A percentile compares a stretch with the other conserved stretches of the same genome.
Conservation (phyloP, 2,113 vertebrate genomes). For the Pangasianodon hypophthalmus region DNA sequence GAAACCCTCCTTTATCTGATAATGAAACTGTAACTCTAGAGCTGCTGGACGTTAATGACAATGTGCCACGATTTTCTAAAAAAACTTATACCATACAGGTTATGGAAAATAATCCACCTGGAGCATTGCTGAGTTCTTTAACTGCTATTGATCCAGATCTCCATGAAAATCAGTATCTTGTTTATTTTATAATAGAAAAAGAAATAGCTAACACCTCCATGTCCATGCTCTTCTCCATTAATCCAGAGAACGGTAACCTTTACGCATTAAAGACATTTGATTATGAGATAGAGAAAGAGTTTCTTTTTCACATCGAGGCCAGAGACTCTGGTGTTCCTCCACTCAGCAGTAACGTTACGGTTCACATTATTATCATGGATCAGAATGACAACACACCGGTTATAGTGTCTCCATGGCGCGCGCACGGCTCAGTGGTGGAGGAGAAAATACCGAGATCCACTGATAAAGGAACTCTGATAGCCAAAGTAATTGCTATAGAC, state of each 20-base stretch:
- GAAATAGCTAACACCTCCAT: background rate
- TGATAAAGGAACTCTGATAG: conserved; percentile 47
- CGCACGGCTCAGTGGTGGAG: conserved; percentile 68
- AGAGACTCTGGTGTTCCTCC: conserved; percentile 55
- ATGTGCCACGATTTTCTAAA: background rate
- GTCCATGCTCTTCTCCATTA: conserved; percentile 1
- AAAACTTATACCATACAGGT: background rate
- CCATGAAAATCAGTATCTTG: background rate
- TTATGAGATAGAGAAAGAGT: conserved; percentile 56
- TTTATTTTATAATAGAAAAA: conserved; percentile 23
- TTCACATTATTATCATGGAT: conserved; percentile 74
- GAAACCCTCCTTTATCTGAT: conserved; percentile 5
- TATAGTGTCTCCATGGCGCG: conserved; percentile 69
- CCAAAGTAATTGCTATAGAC: conserved; percentile 64
- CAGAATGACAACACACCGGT: conserved; percentile 74
- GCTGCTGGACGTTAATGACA: conserved; percentile 5
- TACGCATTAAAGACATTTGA: conserved; percentile 60
- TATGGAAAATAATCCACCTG: conserved; percentile 6
- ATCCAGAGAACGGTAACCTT: conserved; percentile 36
- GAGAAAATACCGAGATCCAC: conserved; percentile 65
- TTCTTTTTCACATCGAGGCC: conserved; percentile 54
- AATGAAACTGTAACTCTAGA: conserved; percentile 8
- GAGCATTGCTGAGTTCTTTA: background rate
- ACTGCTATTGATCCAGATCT: background rate
- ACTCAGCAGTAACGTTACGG: conserved; percentile 67